These are phyloP conservation scores for Lasioglossum morio DNA, from an alignment of 2,888 invertebrate genomes.

Conservation along the genomic window DNA sequence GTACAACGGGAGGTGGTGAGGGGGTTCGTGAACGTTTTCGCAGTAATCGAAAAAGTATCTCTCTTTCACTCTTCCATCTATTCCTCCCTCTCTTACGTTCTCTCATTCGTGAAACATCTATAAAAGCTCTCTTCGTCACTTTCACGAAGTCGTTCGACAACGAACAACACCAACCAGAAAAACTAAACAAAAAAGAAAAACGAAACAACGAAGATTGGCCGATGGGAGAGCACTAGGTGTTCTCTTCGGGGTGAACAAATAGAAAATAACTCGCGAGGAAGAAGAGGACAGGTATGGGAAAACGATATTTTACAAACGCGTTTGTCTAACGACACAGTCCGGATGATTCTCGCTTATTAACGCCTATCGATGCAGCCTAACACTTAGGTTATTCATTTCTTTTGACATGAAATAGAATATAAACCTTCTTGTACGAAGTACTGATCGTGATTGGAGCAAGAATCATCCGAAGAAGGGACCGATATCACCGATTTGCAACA, in stretches of 20 bases:
- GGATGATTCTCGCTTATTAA: background rate
- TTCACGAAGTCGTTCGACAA: constrained; percentile 30
- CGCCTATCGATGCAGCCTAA: background rate
- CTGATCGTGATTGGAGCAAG: background rate
- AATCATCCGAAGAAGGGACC: background rate
- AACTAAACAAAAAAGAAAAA: background rate
- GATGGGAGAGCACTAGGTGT: constrained; percentile 26
- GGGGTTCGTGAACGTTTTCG: constrained; percentile 45
- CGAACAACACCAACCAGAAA: constrained; percentile 34
- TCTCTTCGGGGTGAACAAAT: constrained; percentile 23
- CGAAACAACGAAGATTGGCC: constrained; percentile 25
- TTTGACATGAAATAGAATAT: background rate
- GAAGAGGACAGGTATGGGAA: background rate
- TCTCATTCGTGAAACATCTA: constrained; percentile 45
- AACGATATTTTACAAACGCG: constrained; percentile 21
- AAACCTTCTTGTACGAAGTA: background rate
- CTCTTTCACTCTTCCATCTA: background rate
- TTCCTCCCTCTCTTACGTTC: background rate
- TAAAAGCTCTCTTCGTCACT: constrained; percentile 28
- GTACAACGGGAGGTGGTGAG: constrained; percentile 59
- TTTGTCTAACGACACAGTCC: background rate
- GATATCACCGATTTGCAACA: background rate
- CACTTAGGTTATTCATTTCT: background rate
- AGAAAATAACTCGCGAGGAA: background rate
- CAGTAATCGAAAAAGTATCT: constrained; percentile 4